Base-by-base conservation (phyloP, 2,888 invertebrate species). In the Anarsia innoxiella region DNA sequence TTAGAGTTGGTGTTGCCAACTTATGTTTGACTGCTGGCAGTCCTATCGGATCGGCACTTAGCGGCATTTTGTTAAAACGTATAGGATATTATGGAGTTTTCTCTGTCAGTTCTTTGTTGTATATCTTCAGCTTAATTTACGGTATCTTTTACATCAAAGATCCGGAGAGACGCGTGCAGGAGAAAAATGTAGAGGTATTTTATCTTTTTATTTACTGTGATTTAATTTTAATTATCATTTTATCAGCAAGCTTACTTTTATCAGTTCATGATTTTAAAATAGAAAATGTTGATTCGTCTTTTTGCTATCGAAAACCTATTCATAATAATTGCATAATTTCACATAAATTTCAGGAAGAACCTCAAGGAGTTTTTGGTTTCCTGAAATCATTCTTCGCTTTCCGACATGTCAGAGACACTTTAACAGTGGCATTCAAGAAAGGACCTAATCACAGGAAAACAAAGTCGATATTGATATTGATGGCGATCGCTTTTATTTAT, bases 1-100 rank as follows among this genome's bases (percentile, higher is more conserved):
- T 87, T 34, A 66, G 90, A 48, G 84, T 90, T 3, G 89, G 89
- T 2, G 70, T 90, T n/a, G 75, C 77, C 0, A 80, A 79, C 42
- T 55, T 83, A 27, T 82, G 82, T 44, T 47, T 79, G 9, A 79
- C 80, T 1, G 74, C 73, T 2, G 83, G 80, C 1, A 64, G 66
- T 0, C 82, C 82, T 0, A 69, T 82, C 31, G 83, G 82, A 9
- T 69, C 73, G 0, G 77, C 77, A 16, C 53, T 82, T 0, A 82
- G 82, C 59, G 83, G 83, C 0, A 56, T 82, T 25, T 45, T 83
- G 4, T 45, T 83, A n/a, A 63, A 75, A 10, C 53, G 65, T 31
- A 60, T 77, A 23, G 87, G 87, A 2, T 87, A 86, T 43, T 87
- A 87, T 39, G 87, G 87, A 6, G 84, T 87, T 2, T 87, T 85